Conservation (phyloP, 2,888 invertebrate species). For the Phoenoteleia sp. region DNA sequence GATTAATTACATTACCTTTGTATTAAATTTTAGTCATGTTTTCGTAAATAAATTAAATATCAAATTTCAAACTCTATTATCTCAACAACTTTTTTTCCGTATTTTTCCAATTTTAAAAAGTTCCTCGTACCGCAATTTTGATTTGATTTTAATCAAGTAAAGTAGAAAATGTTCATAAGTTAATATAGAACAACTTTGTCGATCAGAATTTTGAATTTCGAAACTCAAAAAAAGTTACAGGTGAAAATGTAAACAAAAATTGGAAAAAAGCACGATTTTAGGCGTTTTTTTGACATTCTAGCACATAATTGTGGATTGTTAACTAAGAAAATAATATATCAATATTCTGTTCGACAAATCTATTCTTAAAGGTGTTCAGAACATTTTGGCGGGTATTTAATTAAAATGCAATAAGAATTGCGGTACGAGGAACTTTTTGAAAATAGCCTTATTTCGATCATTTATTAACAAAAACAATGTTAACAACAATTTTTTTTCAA, state of each 20-base stretch:
- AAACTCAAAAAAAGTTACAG: slow-evolving; percentile 13
- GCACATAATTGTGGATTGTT: slow-evolving; percentile 35
- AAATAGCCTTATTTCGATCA: no score
- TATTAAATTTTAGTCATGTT: background rate
- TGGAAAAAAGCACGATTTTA: slow-evolving; percentile 28
- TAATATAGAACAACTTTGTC: slow-evolving; percentile 6
- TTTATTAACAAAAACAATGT: slow-evolving; percentile 5
- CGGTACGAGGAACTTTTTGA: slow-evolving; percentile 19
- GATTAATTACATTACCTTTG: slow-evolving; percentile 5
- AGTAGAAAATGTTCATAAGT: slow-evolving; percentile 10
- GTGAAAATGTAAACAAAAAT: slow-evolving; percentile 10
- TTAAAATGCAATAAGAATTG: slow-evolving; percentile 22
- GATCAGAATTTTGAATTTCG: slow-evolving; percentile 1
- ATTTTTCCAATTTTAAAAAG: slow-evolving; percentile 10
- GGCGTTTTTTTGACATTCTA: slow-evolving; percentile 21
- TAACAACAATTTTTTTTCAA: slow-evolving; percentile 5
- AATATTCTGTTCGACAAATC: background rate
- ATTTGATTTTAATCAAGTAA: slow-evolving; percentile 11
- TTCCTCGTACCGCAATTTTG: slow-evolving; percentile 14
- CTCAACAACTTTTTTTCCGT: background rate
- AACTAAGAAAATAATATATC: slow-evolving; percentile 18
- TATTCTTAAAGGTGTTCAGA: slow-evolving; percentile 28
- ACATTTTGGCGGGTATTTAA: slow-evolving; percentile 14
- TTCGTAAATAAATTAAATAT: background rate
- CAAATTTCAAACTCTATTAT: background rate